Conservation (phyloP, 2,113 vertebrate genomes). For the Misgurnus anguillicaudatus region DNA sequence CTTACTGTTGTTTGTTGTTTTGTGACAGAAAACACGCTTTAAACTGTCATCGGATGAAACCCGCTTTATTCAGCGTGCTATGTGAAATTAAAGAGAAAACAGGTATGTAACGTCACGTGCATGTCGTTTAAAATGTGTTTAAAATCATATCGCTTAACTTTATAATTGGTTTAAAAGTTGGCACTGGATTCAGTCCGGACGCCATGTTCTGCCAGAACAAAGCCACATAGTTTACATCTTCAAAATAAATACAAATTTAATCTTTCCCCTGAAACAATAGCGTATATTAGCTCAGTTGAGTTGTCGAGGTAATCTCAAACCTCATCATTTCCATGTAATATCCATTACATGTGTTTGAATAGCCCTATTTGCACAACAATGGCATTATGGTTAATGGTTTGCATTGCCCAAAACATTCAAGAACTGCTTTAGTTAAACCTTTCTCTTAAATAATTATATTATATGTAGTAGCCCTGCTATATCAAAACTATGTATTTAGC, state of each 20-base stretch:
- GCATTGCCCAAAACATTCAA: background rate
- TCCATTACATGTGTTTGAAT: background rate
- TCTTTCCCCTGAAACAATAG: background rate
- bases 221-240: background rate
- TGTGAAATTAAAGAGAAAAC: slow-evolving; percentile 84
- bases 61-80: slow-evolving; percentile 81
- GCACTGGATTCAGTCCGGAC: background rate
- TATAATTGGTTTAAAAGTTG: slow-evolving; percentile 37
- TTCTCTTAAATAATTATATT: background rate
- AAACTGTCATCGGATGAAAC: slow-evolving; percentile 83
- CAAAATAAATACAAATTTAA: background rate
- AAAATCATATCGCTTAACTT: slow-evolving; percentile 18
- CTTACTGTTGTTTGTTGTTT: slow-evolving; percentile 42
- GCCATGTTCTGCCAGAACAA: slow-evolving; percentile 38
- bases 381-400: background rate
- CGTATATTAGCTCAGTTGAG: background rate
- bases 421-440: background rate
- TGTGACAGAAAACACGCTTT: slow-evolving; percentile 78
- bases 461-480: too few species aligned
- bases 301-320: background rate
- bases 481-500: background rate
- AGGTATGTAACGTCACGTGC: slow-evolving; percentile 58
- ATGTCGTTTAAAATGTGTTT: background rate
- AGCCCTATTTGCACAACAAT: background rate
- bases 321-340: background rate